These are phyloP conservation scores for Cheilosia vulpina DNA, from an alignment of 2,888 invertebrate genomes.

Conservation along the genomic window DNA sequence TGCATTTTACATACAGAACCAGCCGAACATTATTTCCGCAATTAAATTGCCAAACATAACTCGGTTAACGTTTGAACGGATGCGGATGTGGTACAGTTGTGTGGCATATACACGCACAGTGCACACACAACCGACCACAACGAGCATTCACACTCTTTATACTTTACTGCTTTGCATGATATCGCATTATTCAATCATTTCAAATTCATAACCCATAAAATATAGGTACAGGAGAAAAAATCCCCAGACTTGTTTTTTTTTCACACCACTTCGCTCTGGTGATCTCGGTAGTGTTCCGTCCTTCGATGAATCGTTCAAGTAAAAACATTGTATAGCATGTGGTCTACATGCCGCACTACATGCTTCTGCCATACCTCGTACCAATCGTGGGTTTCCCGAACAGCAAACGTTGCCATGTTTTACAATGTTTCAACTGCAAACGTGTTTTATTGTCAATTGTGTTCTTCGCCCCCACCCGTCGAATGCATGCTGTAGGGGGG, in stretches of 20 bases:
- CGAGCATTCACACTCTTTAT: constrained; percentile 39
- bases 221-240: constrained; percentile 17
- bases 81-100: constrained; percentile 29
- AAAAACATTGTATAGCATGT: constrained; percentile 42
- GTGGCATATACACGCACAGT: no score
- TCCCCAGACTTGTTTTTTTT: constrained; percentile 35
- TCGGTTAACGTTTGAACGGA: constrained; percentile 16
- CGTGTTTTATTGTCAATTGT: constrained; percentile 47
- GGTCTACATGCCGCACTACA: constrained; percentile 26
- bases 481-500: constrained; percentile 6
- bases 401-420: constrained; percentile 34
- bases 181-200: constrained; percentile 60
- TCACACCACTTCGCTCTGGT: background rate
- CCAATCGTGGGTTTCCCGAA: background rate
- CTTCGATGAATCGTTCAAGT: constrained; percentile 28
- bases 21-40: constrained; percentile 39
- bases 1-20: constrained; percentile 13
- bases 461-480: background rate
- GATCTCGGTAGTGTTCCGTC: background rate
- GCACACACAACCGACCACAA: constrained; percentile 3
- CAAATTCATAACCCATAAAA: constrained; percentile 61
- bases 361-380: background rate
- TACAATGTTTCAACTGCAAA: constrained; percentile 51
- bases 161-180: constrained; percentile 34
- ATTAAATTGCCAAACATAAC: constrained; percentile 49